Evolutionary conservation across 2,113 vertebrate genomes (phyloP), one percentile per base, ranked within the genome.

Genomic region (Apaloderma vittatum): DNA sequence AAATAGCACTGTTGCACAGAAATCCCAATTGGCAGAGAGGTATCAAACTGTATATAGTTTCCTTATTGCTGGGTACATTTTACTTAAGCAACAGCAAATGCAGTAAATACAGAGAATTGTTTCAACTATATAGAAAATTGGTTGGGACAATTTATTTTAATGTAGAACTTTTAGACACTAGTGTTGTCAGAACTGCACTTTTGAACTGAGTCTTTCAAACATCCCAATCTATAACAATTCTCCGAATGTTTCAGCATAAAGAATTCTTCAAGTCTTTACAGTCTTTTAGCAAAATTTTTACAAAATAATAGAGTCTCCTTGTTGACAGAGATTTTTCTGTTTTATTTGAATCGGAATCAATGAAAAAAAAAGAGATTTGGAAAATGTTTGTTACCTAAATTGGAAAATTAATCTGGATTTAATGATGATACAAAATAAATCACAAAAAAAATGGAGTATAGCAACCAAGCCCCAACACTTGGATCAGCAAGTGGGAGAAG

Each of bases 401-500:
- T n/a, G 9, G 11, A 61, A 62, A 89, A 66, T 73, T 52, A 66
- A 29, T 76, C 52, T 49, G 10, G 3, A 73, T 91, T 70, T 79
- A 86, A 46, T 0, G 0, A 32, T 1, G 3, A 45, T 13, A 19
- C 12, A 34, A 70, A 77, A 5, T 34, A 52, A 73, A 48, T 11
- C 12, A 30, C 52, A 72, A 34, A 73, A 81, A n/a, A 48, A 78
- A 30, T 7, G 7, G 9, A 55, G 2, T 24, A 14, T 15, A 46
- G 27, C 26, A 59, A 30, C 5, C 16, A 34, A 37, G 15, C 5
- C 8, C 8, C 9, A 5, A 21, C 22, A 62, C 12, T 52, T 65
- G 11, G 11, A 10, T 75, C 45, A 67, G 29, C 22, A 49, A 48
- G 3, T 43, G 21, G 12, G 13, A 67, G 20, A 80, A 52, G 7